Percentiles rank a stretch among this genome's conserved stretches.
These are phyloP conservation scores for Zoanthus sansibaricus DNA, from an alignment of 92 coral and sea anemone species.

Conservation along the genomic window DNA sequence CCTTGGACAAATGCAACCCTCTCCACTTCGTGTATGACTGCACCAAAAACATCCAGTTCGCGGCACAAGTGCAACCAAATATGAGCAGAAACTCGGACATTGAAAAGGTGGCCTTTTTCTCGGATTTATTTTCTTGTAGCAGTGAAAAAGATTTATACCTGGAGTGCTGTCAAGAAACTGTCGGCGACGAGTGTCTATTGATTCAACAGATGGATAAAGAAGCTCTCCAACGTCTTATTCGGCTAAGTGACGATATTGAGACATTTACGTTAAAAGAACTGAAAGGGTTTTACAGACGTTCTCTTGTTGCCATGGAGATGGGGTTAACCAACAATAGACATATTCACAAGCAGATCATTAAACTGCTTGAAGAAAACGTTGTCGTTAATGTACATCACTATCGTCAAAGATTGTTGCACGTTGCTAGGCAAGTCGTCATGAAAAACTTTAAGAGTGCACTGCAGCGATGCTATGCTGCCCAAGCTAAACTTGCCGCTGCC, in stretches of 20 bases:
- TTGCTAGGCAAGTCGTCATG: constrained; percentile 62
- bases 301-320: constrained; percentile 85
- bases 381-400: constrained; percentile 61
- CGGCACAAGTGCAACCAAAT: not conserved
- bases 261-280: constrained; percentile 73
- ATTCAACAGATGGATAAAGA: constrained; percentile 75
- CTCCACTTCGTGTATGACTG: constrained; percentile 30
- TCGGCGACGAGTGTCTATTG: constrained; percentile 59
- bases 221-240: constrained; percentile 61
- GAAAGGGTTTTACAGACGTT: constrained; percentile 72
- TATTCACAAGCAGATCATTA: constrained; percentile 72
- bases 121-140: not conserved
- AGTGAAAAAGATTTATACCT: not conserved
- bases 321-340: constrained; percentile 82
- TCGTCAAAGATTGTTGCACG: constrained; percentile 44
- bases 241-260: constrained; percentile 70
- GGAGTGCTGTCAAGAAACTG: constrained; percentile 22
- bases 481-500: constrained; percentile 64
- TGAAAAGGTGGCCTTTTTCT: not conserved
- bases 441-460: constrained; percentile 59
- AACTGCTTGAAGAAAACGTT: constrained; percentile 61
- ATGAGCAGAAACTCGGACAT: constrained; percentile 3
- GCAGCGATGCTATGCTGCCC: constrained; percentile 61
- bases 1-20: constrained; percentile 34
- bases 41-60: constrained; percentile 26